A percentile compares a stretch with the other conserved stretches of the same genome.
Conservation (phyloP, 2,888 invertebrate genomes). For the Oxyteleia sp. region DNA sequence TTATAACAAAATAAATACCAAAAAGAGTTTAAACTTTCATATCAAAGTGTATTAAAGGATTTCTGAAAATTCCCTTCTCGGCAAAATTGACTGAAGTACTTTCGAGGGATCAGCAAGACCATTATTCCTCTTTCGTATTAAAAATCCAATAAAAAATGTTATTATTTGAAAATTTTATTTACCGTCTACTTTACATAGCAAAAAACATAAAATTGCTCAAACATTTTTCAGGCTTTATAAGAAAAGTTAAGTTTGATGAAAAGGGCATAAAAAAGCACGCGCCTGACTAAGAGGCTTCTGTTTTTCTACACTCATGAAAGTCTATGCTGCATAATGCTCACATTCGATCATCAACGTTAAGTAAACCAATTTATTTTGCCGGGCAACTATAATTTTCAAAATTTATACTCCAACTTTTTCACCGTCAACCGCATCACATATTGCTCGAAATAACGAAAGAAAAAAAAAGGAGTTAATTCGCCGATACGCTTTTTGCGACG, state of each 20-base stretch:
- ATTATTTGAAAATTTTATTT: too few species aligned
- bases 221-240: not conserved
- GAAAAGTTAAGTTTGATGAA: not conserved
- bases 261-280: not conserved
- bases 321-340: not conserved
- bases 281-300: not conserved
- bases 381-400: constrained; percentile 31
- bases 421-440: not conserved
- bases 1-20: too few species aligned
- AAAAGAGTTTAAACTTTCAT: too few species aligned
- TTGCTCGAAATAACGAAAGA: not conserved
- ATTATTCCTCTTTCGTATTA: too few species aligned
- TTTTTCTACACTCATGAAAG: not conserved
- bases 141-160: too few species aligned
- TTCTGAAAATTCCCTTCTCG: too few species aligned
- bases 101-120: too few species aligned
- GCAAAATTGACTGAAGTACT: too few species aligned
- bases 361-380: constrained; percentile 32
- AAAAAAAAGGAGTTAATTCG: constrained; percentile 4
- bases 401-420: constrained; percentile 36
- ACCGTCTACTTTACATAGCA: too few species aligned
- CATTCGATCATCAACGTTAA: constrained; percentile 12
- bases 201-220: too few species aligned
- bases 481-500: constrained; percentile 17
- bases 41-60: too few species aligned